Evolutionary conservation across 2,888 invertebrate genomes (phyloP), one percentile per base, ranked within the genome.

Genomic region (Phrixothrix hirtus): DNA sequence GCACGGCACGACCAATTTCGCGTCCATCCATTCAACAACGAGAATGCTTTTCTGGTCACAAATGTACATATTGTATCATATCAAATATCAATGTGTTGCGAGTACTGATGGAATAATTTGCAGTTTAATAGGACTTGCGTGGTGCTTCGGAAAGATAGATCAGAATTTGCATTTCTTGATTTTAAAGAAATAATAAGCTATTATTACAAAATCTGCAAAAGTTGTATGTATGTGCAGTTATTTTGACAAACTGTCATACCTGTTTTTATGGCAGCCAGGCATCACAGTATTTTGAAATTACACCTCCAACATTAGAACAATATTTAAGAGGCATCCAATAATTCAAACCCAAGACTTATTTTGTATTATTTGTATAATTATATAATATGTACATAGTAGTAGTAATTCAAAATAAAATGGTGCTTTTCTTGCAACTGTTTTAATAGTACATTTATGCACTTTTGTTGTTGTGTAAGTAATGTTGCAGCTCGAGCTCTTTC

Each of bases 41-140:
- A 34, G 34, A 53, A 10, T 61, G 59, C 41, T 58, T 54, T 36
- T 58, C 57, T 9, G 58, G 57, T 2, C 61, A 59, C 37, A 60
- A 58, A 29, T 35, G 46, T 44, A 9, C 32, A n/a, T 58, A 60
- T 34, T 60, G n/a, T n/a, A n/a, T n/a, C n/a, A 57, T 43, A 21
- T 62, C 1, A 63, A 61, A 39, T 62, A 52, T 45, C 59, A 61
- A 36, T 61, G 52, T 9, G 54, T 62, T 13, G 12, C 60, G 11
- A 47, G 49, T 49, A 61, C 61, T 11, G 60, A 62, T 54, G 61
- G 58, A 7, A 53, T 61, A 35, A 45, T 55, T 12, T 41, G 52
- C 10, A 59, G 48, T 31, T 26, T 57, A 7, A 55, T 37, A 11
- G 62, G 58, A 14, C 30, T 27, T 5, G 27, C 9, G 10, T 27